Percentiles rank a stretch among this genome's conserved stretches.
phyloP scores from a whole-genome alignment of 2,113 vertebrate genomes.

The Charina bottae region DNA sequence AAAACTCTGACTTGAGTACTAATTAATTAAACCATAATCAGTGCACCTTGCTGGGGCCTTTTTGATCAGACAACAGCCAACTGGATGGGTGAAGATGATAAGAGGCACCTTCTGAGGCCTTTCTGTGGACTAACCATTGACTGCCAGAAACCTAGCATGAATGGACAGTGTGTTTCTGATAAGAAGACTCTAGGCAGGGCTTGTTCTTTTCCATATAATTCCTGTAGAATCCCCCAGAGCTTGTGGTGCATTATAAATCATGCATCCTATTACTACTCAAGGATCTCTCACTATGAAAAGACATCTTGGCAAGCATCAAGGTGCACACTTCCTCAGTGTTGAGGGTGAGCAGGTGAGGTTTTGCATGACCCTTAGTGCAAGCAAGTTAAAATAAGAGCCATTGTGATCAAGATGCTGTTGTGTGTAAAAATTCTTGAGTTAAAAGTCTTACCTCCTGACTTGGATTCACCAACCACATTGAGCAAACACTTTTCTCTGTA shows the following conservation, averaged over 20 bases:
- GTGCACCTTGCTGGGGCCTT: constrained; percentile 47
- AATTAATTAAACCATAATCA: constrained; percentile 66
- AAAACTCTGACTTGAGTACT: constrained; percentile 68
- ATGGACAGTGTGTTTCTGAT: background rate
- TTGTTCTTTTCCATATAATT: background rate
- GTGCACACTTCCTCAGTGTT: background rate
- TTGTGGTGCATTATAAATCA: background rate
- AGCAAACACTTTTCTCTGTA: background rate
- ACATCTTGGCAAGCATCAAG: background rate
- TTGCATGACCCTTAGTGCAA: background rate
- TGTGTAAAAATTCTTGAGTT: background rate
- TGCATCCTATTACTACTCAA: background rate
- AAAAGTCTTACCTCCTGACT: background rate
- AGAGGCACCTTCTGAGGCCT: background rate
- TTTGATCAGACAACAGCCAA: constrained; percentile 32
- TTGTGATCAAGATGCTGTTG: background rate
- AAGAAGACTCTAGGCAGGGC: background rate
- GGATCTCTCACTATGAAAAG: background rate
- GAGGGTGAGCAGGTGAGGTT: background rate
- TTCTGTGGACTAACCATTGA: background rate
- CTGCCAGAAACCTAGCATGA: background rate
- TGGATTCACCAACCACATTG: background rate
- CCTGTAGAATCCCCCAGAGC: background rate
- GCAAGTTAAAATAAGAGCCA: background rate
- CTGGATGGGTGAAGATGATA: constrained; percentile 30